Evolutionary conservation across 2,797 vertebrate genomes (phyloP), one percentile per base, ranked within the genome.

Genomic region (Mus caroli): DNA sequence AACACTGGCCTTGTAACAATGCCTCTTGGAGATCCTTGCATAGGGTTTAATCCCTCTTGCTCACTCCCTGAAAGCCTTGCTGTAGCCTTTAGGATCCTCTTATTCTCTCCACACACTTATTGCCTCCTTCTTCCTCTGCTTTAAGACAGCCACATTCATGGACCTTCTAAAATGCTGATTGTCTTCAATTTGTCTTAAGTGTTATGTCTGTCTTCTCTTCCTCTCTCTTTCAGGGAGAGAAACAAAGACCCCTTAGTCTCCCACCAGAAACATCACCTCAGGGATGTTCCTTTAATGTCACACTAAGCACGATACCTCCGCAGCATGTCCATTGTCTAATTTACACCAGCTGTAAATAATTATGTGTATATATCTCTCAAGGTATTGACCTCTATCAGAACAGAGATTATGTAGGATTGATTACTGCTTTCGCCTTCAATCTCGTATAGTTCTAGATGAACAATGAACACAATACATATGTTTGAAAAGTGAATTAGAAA

Each of bases 331-430:
- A 85, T 4, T 12, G 91, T 69, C 52, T 58, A 37, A 82, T 31
- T 67, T 87, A 78, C 52, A 88, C 31, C 5, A 80, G n/a, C 78
- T 64, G 14, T 58, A 69, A 92, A 90, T 79, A 78, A 80, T n/a
- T 95, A 14, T 37, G 7, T 85, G 4, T 60, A 22, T 22, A 85
- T 75, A 24, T 67, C 43, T 90, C 40, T 60, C 15, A 88, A 2
- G 79, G 31, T 31, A 64, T 43, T 52, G 10, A 94, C 84, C 87
- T 90, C 40, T 28, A 8, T 71, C 58, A 60, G 43, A 67, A 78
- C 11, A 77, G 92, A 84, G 34, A 54, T 26, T 46, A 73, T 1
- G 1, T 2, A 54, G 11, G 2, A 54, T 95, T 73, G 2, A 54
- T 95, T 73, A 67, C 3, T 58, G 37, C n/a, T 91, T 64, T 95